Percentiles rank a stretch among this genome's conserved stretches.
Evolutionary conservation across 2,888 invertebrate genomes (phyloP).

Genomic region (Gonocerus acuteangulatus): DNA sequence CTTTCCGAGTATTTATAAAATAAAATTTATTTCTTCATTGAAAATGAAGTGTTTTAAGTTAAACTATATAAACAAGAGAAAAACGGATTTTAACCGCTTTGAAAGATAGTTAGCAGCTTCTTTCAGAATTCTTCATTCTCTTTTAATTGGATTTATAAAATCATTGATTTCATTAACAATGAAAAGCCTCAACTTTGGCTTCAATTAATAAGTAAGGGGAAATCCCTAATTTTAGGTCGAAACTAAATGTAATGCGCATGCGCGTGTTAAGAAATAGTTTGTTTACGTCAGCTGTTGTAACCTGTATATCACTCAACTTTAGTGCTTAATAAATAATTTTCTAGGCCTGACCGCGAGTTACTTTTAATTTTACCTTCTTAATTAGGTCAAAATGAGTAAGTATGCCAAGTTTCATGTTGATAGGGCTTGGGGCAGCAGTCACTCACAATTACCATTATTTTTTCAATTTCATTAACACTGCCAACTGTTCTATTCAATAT

Average conservation of each 20-base stretch:
- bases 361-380: no score
- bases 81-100: slow-evolving; percentile 44
- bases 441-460: no score
- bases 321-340: no score
- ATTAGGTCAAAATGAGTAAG: no score
- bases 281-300: no score
- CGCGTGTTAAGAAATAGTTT: no score
- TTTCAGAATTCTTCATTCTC: slow-evolving; percentile 47
- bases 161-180: slow-evolving; percentile 59
- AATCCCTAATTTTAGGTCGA: slow-evolving; percentile 47
- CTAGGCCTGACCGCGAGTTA: no score
- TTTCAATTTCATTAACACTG: no score
- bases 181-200: slow-evolving; percentile 57
- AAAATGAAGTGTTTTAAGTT: slow-evolving; percentile 9
- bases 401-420: no score
- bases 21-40: not conserved
- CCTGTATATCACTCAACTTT: no score
- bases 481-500: no score
- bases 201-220: slow-evolving; percentile 51
- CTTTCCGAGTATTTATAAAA: not conserved
- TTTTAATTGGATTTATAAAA: slow-evolving; percentile 51
- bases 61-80: not conserved
- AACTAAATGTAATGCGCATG: slow-evolving; percentile 50
- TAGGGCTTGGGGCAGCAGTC: no score
- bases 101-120: slow-evolving; percentile 59